These are phyloP conservation scores for Porites rus DNA, from an alignment of 92 coral and sea anemone species.

Conservation along the genomic window DNA sequence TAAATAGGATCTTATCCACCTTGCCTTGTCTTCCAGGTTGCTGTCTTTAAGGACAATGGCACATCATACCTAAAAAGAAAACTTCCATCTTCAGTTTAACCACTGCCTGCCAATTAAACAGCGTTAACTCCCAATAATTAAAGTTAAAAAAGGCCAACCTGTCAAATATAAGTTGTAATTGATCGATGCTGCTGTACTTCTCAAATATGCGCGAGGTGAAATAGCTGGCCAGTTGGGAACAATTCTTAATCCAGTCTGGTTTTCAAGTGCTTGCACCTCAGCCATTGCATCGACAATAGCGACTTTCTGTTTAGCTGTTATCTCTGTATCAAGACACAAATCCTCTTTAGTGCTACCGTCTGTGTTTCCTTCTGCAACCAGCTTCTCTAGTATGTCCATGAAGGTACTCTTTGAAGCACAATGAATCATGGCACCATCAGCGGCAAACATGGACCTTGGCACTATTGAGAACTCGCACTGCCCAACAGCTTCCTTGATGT, in stretches of 20 bases:
- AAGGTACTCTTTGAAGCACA: constrained; percentile 66
- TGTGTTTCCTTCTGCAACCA: constrained; percentile 2
- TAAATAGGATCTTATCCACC: constrained; percentile 42
- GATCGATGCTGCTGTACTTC: constrained; percentile 43
- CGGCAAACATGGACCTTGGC: constrained; percentile 61
- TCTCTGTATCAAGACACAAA: not conserved
- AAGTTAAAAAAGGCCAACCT: constrained; percentile 21
- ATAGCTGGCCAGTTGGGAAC: constrained; percentile 49
- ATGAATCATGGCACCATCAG: constrained; percentile 68
- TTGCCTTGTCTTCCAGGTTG: constrained; percentile 49
- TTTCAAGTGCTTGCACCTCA: constrained; percentile 73
- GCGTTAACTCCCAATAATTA: no score
- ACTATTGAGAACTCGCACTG: constrained; percentile 61
- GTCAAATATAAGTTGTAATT: constrained; percentile 61
- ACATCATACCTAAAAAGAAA: constrained; percentile 48
- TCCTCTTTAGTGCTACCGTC: not conserved
- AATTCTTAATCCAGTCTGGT: constrained; percentile 56
- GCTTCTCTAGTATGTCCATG: constrained; percentile 63
- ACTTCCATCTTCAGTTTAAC: no score
- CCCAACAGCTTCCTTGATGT: constrained; percentile 63
- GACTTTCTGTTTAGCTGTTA: constrained; percentile 10
- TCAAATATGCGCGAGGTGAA: constrained; percentile 33
- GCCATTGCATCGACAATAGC: constrained; percentile 48
- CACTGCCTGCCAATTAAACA: no score
- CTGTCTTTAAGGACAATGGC: constrained; percentile 41